phyloP scores from a whole-genome alignment of 2,888 invertebrate species.

The Mesorhabditis spiculigera region DNA sequence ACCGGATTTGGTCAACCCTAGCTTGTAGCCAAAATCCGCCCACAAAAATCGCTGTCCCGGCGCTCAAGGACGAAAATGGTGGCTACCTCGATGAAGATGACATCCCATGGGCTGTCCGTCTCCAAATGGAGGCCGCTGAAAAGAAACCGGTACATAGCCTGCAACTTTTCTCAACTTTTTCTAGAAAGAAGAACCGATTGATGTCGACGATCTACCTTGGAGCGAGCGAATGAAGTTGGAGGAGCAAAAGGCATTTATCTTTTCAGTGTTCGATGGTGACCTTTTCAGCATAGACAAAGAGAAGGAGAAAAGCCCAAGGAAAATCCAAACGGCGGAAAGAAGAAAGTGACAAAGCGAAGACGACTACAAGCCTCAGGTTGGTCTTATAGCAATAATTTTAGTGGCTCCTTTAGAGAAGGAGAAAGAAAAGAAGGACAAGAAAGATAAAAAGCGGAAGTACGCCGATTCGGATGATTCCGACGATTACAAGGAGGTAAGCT shows the following conservation, averaged over 20 bases:
- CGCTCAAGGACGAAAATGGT: too few species aligned
- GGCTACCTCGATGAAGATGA: too few species aligned
- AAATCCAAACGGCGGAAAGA: constrained; percentile 26
- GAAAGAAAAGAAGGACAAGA: constrained; percentile 40
- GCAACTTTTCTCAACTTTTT: too few species aligned
- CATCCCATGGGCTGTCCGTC: too few species aligned
- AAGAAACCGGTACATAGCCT: too few species aligned
- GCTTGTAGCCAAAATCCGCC: too few species aligned
- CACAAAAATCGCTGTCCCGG: too few species aligned
- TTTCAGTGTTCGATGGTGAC: constrained; percentile 27
- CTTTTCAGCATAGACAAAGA: constrained; percentile 14
- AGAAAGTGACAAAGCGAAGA: constrained; percentile 36
- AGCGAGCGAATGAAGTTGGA: constrained; percentile 23
- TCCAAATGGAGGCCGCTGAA: too few species aligned
- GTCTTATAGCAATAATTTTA: constrained; percentile 12
- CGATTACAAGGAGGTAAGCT: constrained; percentile 13
- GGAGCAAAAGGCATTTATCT: constrained; percentile 13
- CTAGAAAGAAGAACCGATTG: background rate
- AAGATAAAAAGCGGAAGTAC: constrained; percentile 18
- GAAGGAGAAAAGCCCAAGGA: constrained; percentile 16
- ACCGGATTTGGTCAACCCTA: too few species aligned
- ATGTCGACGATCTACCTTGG: constrained; percentile 36
- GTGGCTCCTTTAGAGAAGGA: constrained; percentile 24
- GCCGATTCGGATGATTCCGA: constrained; percentile 11
- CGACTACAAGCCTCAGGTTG: constrained; percentile 35